Evolutionary conservation across 1,140 invertebrate genomes (phyloP).

Genomic region (Pogonus chalceus): DNA sequence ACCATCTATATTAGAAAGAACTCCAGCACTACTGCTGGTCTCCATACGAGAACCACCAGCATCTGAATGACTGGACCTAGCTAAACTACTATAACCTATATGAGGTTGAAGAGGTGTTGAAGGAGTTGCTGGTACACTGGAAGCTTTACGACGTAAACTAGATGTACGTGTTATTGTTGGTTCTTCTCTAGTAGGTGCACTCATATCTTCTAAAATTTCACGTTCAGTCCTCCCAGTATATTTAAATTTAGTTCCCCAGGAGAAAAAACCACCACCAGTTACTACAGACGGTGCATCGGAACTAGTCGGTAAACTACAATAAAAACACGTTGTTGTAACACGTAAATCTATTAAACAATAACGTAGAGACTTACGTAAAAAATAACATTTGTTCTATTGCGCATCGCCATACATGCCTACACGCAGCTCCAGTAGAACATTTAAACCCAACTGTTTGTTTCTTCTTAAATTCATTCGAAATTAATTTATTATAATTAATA

Average conservation of each 20-base stretch:
- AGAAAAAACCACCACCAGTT: conserved; percentile 88
- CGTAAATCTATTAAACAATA: no score
- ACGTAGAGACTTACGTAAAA: conserved; percentile 82
- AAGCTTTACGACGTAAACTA: conserved; percentile 62
- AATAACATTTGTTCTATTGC: conserved; percentile 95
- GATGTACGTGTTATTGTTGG: conserved; percentile 47
- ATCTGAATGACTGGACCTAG: conserved; percentile 67
- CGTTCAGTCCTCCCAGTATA: conserved; percentile 80
- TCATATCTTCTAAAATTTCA: conserved; percentile 70
- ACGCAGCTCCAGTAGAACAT: conserved; percentile 79
- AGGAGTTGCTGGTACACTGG: conserved; percentile 75
- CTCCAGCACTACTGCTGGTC: conserved; percentile 40
- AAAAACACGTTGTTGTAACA: background rate
- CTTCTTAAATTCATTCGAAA: conserved; percentile 58
- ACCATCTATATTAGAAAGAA: conserved; percentile 38
- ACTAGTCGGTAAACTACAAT: conserved; percentile 67
- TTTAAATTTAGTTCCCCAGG: conserved; percentile 87
- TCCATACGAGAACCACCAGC: conserved; percentile 45
- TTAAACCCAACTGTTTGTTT: conserved; percentile 95
- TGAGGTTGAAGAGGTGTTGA: conserved; percentile 60
- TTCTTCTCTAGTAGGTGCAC: conserved; percentile 45
- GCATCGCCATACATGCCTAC: conserved; percentile 90
- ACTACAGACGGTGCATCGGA: conserved; percentile 77
- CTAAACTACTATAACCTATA: conserved; percentile 72
- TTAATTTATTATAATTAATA: conserved; percentile 10